Conservation (phyloP, 2,113 vertebrate genomes). For the Struthio camelus region DNA sequence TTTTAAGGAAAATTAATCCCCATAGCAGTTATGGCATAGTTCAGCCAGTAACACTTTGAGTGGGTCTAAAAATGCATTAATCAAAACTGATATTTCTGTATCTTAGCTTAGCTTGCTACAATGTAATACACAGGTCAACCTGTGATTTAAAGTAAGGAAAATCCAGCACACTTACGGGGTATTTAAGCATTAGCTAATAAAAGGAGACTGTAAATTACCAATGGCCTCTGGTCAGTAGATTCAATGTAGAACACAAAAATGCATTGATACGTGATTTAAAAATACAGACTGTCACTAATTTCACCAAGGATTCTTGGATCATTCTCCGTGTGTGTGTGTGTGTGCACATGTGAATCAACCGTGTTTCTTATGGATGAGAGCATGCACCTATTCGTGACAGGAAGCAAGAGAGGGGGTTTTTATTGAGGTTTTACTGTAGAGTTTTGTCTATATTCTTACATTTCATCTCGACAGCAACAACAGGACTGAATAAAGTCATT, state of each 20-base stretch:
- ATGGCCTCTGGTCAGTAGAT: background rate
- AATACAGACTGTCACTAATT: background rate
- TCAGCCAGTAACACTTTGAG: background rate
- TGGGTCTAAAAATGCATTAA: background rate
- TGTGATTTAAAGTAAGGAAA: background rate
- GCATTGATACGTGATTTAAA: background rate
- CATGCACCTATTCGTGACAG: background rate
- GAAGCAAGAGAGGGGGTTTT: background rate
- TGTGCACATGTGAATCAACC: background rate
- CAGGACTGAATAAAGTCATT: background rate
- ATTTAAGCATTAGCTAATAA: background rate
- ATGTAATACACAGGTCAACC: background rate
- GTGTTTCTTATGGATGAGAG: background rate
- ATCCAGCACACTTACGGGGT: background rate
- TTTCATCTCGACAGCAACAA: background rate
- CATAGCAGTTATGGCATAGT: background rate
- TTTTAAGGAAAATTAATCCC: slow-evolving; percentile 1
- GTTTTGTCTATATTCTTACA: background rate
- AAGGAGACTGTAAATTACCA: background rate
- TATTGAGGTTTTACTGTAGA: background rate
- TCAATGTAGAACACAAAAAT: background rate
- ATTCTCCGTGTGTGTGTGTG: background rate
- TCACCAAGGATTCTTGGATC: background rate
- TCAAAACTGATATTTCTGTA: background rate
- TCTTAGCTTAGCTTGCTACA: background rate